Base-by-base conservation (phyloP, 2,113 vertebrate species). In the Pachypanchax playfairii region DNA sequence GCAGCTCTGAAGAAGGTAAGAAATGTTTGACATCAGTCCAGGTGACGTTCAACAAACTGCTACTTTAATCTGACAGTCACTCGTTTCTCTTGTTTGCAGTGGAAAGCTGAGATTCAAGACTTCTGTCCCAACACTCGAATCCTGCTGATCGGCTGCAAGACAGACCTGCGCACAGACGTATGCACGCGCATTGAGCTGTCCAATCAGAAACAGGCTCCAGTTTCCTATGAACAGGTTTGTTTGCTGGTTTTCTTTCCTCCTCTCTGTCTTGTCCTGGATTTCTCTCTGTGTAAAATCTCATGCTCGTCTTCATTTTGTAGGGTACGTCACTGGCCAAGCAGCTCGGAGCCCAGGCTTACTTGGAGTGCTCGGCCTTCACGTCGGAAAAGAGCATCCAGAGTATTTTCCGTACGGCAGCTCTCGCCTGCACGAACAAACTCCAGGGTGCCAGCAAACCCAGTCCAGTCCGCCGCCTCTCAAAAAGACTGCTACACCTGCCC, bases 141-240 rank as follows among this genome's bases (percentile, higher is more conserved):
- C 80, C 88, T 98, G 28, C 91, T 98, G 14, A 92, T 98, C 15
- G 96, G 96, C 75, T 98, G 96, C 65, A 97, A 97, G 84, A 97
- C 91, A 0, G 96, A 98, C 58, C 91, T 98, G 11, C 91, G 96
- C 65, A 96, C 95, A 0, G 96, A 98, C 18, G 90, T 97, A n/a
- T 96, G 96, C 88, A 97, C 96, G 0, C 90, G 96, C n/a, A 93
- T 97, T 91, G 96, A 98, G 87, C 90, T 98, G 66, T 96, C 96
- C 48, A 93, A 94, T 88, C 95, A 96, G 89, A 96, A 96, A 85
- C 95, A 96, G 81, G 88, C 90, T 0, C 96, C 96, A 12, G 87
- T 98, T 77, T 94, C 96, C 51, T 92, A 96, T 0, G 96, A 98
- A 74, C 96, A 98, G 94, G 96, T 97, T n/a, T 49, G 87, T 52